Evolutionary conservation across 2,113 vertebrate species (phyloP), one percentile per base, ranked within the genome.

Genomic region (Felis chaus): DNA sequence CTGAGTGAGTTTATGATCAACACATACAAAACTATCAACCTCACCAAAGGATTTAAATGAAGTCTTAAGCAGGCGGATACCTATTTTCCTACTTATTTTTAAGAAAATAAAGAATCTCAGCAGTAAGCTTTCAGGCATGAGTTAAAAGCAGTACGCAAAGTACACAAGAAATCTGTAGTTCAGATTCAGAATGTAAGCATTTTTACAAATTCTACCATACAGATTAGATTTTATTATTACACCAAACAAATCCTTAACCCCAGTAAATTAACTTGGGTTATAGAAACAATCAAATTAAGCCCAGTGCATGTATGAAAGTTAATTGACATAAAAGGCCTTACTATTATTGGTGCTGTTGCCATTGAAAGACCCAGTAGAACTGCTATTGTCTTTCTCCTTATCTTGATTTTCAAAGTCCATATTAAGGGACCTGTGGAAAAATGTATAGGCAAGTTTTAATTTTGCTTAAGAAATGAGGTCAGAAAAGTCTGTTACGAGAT

Each of bases 351-450:
- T 99, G 99, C 99, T 99, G 98, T 98, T 99, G 98, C 99, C 99
- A 98, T 99, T 99, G 98, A 99, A 99, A 91, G 99, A 98, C 92
- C 99, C 99, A 89, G 99, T 73, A 4, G 98, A 29, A 45, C 98
- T 99, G 98, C 99, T 99, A 55, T 97, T 99, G 95, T 99, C 99
- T 97, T 99, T 99, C 98, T 99, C 99, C 97, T 99, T 99, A 97
- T 99, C 99, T 99, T 99, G 99, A 98, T 99, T 99, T 98, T 99
- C 99, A 98, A 99, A 99, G 98, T 99, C 99, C 99, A 99, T 99
- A 98, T 99, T 99, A 98, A 99, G 99, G 98, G 99, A 99, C 98
- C 99, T 99, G 98, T 89, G 98, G 74, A 39, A 83, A 95, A 83
- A 95, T 33, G 65, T 16, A 87, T 16, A 98, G 71, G 4, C 78